phyloP scores from a whole-genome alignment of 2,797 vertebrate species.

The Adrianichthys oophorus region DNA sequence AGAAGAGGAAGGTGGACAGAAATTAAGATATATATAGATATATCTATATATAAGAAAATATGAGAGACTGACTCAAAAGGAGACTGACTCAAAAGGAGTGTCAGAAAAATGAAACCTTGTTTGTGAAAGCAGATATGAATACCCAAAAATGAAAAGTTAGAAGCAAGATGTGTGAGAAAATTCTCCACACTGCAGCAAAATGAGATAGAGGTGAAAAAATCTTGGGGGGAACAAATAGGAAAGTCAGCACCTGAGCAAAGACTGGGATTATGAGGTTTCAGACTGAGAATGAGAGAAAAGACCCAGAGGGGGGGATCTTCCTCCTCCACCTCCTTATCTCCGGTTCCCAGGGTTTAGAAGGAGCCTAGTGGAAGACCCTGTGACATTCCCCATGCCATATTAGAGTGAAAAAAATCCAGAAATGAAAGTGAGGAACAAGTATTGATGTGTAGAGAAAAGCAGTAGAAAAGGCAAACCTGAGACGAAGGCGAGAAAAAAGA shows the following conservation, averaged over 20 bases:
- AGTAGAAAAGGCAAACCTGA: background rate
- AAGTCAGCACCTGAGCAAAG: constrained; percentile 16
- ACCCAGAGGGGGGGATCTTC: constrained; percentile 46
- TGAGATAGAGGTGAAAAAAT: constrained; percentile 1
- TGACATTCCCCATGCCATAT: constrained; percentile 10
- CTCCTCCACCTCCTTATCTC: constrained; percentile 44
- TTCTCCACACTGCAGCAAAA: constrained; percentile 2
- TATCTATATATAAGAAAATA: too few species aligned
- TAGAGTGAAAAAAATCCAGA: constrained; percentile 2
- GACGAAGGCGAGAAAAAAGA: too few species aligned
- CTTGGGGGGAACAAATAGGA: constrained; percentile 8
- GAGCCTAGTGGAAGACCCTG: constrained; percentile 23
- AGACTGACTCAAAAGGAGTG: too few species aligned
- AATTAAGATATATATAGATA: background rate
- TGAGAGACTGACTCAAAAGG: too few species aligned
- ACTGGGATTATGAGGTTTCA: constrained; percentile 39
- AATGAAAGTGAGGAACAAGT: constrained; percentile 8
- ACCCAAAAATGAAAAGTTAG: background rate
- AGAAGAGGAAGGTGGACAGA: constrained; percentile 7
- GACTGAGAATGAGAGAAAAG: constrained; percentile 28
- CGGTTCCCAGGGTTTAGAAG: constrained; percentile 45
- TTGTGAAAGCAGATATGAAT: background rate
- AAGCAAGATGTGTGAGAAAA: constrained; percentile 1
- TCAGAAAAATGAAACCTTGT: too few species aligned
- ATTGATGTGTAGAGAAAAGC: background rate